Percentiles rank a stretch among this genome's conserved stretches.
Evolutionary conservation across 1,140 invertebrate genomes (phyloP).

Genomic region (Saccostrea glomerata): DNA sequence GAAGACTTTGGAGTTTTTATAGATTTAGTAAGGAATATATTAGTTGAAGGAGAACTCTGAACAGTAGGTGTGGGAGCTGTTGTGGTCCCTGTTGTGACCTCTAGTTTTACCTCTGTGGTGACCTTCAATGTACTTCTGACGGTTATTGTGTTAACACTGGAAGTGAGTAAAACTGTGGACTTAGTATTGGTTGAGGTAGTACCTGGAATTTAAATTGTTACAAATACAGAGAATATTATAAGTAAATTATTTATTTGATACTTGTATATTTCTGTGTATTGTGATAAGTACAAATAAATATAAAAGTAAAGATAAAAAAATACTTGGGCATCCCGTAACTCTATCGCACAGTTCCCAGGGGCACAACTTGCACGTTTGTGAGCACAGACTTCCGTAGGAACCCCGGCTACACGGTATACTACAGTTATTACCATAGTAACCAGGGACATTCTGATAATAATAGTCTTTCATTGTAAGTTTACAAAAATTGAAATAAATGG

Average conservation of each 20-base stretch:
- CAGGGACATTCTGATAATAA: neutral
- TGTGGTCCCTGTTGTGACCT: neutral
- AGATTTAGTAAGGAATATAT: neutral
- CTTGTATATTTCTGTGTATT: too few species aligned
- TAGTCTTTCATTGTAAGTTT: too few species aligned
- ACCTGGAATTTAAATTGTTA: neutral
- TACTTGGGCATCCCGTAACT: neutral
- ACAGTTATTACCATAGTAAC: neutral
- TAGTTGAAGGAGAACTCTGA: neutral
- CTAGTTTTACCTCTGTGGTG: too few species aligned
- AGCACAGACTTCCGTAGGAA: neutral
- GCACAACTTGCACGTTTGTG: neutral
- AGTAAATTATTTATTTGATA: too few species aligned
- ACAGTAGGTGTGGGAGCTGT: neutral
- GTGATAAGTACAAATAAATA: too few species aligned
- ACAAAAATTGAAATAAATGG: too few species aligned
- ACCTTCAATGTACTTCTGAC: too few species aligned
- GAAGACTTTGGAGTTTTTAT: neutral
- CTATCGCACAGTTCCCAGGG: neutral
- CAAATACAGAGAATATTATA: too few species aligned
- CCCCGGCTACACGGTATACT: neutral
- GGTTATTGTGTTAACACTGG: neutral
- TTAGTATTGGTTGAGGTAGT: neutral
- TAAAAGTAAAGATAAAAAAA: neutral
- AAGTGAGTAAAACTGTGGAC: neutral